Evolutionary conservation across 30 jellyfish, hydroid and myxozoan species (phyloP).

Genomic region (Aurelia coerulea): DNA sequence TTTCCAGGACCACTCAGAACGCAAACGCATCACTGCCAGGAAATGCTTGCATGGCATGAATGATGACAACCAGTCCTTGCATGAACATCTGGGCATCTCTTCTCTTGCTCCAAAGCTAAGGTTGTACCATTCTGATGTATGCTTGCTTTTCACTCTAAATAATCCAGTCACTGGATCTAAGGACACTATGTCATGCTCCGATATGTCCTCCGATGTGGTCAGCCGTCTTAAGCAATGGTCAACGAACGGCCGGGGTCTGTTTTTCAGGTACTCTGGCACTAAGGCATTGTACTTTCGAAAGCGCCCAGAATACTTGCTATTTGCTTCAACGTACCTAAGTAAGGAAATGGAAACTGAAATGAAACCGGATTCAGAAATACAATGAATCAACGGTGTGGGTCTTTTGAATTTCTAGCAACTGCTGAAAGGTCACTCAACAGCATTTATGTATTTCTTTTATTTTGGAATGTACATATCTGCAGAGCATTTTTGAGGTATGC

Average conservation of each 20-base stretch:
- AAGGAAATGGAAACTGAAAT: neutral
- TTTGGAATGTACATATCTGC: too few relatives aligned
- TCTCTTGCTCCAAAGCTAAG: constrained; percentile 9
- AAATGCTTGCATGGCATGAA: neutral
- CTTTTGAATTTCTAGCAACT: neutral
- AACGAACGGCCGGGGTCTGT: neutral
- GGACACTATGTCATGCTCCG: neutral
- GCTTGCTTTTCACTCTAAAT: constrained; percentile 1
- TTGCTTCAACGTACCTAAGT: neutral
- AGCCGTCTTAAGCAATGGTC: constrained; percentile 2
- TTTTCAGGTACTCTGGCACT: neutral
- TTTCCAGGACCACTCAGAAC: neutral
- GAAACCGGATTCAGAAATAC: too few relatives aligned
- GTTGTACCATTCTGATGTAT: constrained; percentile 12
- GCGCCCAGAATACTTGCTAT: neutral
- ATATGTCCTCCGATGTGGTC: neutral
- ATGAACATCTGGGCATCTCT: constrained; percentile 11
- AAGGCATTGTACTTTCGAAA: constrained; percentile 19
- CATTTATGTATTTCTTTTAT: neutral
- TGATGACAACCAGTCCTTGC: constrained; percentile 12
- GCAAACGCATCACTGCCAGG: too few relatives aligned
- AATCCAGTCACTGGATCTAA: constrained; percentile 12
- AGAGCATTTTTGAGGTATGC: too few relatives aligned
- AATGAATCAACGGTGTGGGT: too few relatives aligned
- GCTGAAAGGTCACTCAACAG: neutral